phyloP scores from a whole-genome alignment of 2,113 vertebrate genomes.

The Pyxicephalus adspersus region DNA sequence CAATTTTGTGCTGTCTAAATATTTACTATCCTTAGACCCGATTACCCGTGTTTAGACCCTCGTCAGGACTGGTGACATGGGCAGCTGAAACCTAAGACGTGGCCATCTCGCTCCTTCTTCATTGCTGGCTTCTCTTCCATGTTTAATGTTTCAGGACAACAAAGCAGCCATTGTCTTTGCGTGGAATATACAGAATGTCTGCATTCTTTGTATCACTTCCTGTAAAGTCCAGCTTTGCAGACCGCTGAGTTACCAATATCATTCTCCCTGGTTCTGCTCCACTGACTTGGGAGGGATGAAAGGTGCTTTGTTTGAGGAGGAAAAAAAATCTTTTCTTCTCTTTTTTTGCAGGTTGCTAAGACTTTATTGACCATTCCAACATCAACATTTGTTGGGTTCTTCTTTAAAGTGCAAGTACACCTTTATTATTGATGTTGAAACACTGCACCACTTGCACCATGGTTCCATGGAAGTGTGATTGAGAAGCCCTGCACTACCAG shows the following conservation, averaged over 20 bases:
- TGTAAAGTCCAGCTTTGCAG: constrained; percentile 70
- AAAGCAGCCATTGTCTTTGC: constrained; percentile 74
- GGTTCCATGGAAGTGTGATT: too few species aligned
- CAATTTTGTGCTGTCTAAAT: constrained; percentile 27
- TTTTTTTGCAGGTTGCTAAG: constrained; percentile 58
- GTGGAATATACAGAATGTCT: constrained; percentile 73
- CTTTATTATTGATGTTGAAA: too few species aligned
- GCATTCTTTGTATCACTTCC: constrained; percentile 70
- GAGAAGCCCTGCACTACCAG: too few species aligned
- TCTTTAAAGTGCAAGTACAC: background rate
- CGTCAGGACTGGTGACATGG: constrained; percentile 18
- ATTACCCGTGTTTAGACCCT: background rate
- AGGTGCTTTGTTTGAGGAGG: constrained; percentile 72
- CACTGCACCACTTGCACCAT: too few species aligned
- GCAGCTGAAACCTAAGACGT: constrained; percentile 31
- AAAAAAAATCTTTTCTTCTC: constrained; percentile 63
- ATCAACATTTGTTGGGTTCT: constrained; percentile 33
- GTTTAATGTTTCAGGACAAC: constrained; percentile 69
- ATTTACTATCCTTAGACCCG: constrained; percentile 10
- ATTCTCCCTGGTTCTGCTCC: constrained; percentile 60
- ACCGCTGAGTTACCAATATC: constrained; percentile 60
- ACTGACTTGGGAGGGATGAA: constrained; percentile 70
- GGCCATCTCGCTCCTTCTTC: background rate
- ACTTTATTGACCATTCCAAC: constrained; percentile 56
- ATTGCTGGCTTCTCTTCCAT: constrained; percentile 53